A percentile compares a stretch with the other conserved stretches of the same genome.
These are phyloP conservation scores for Eupithecia vulgata DNA, from an alignment of 2,888 invertebrate species.

Conservation along the genomic window DNA sequence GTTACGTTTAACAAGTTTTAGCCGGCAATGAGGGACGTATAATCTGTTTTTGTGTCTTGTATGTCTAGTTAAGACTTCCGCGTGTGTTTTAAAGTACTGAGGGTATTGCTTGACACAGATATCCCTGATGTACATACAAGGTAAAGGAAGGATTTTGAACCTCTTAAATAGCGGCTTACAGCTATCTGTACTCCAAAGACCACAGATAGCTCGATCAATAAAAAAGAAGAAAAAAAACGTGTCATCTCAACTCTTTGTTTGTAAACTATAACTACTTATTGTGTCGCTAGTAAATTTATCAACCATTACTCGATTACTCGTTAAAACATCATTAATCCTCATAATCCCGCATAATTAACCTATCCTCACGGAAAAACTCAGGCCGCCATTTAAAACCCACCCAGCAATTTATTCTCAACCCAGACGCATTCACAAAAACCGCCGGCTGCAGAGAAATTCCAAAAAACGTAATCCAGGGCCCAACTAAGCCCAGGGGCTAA, in stretches of 20 bases:
- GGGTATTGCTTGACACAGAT: no score
- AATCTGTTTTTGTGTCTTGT: no score
- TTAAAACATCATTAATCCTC: no score
- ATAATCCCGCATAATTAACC: conserved; percentile 48
- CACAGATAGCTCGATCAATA: no score
- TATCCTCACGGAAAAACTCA: conserved; percentile 47
- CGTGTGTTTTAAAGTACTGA: no score
- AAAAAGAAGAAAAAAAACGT: neutral
- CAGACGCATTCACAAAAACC: conserved; percentile 83
- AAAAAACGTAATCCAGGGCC: conserved; percentile 71
- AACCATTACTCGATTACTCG: neutral
- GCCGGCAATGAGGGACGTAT: no score
- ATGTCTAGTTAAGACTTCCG: no score
- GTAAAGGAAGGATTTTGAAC: no score
- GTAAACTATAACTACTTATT: neutral
- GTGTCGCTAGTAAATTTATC: neutral
- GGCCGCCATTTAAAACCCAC: conserved; percentile 60
- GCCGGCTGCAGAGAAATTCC: conserved; percentile 63
- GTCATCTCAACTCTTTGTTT: neutral
- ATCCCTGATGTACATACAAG: no score
- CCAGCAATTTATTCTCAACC: conserved; percentile 76
- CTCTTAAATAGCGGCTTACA: no score
- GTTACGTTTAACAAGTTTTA: no score
- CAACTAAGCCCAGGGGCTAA: conserved; percentile 83
- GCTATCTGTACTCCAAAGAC: no score